Conservation (phyloP, 2,888 invertebrate genomes). For the Cynaeus angustus region DNA sequence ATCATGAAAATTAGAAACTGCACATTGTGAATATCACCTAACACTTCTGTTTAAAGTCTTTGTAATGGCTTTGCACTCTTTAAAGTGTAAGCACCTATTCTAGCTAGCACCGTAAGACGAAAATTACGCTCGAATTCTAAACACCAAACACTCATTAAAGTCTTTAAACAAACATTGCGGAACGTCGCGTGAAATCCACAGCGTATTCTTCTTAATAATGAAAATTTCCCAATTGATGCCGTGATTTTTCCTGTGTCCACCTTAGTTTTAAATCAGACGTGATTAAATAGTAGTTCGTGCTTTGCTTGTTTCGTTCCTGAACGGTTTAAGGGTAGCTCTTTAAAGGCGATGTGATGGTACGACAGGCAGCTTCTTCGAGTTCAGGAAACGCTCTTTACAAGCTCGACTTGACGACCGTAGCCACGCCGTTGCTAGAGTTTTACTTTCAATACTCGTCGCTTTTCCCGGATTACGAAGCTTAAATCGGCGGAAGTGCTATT, state of each 20-base stretch:
- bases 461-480: conserved; percentile 67
- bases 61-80: background rate
- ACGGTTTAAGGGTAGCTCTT: conserved; percentile 49
- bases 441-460: conserved; percentile 66
- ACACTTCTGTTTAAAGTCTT: no score
- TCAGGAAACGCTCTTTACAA: conserved; percentile 56
- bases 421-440: conserved; percentile 60
- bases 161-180: conserved; percentile 36
- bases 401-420: conserved; percentile 46
- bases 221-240: conserved; percentile 12
- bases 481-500: conserved; percentile 67
- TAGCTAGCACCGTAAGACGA: conserved; percentile 18
- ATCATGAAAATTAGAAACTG: no score
- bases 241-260: background rate
- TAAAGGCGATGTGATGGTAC: conserved; percentile 59
- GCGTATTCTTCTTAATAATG: conserved; percentile 7
- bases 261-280: conserved; percentile 34
- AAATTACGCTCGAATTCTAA: conserved; percentile 30
- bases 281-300: conserved; percentile 49
- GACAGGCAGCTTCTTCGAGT: conserved; percentile 46
- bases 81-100: conserved; percentile 18
- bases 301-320: conserved; percentile 29
- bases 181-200: conserved; percentile 7
- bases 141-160: conserved; percentile 37
- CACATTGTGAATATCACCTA: no score